phyloP scores from a whole-genome alignment of 2,888 invertebrate species.

The Anoplius nigerrimus region DNA sequence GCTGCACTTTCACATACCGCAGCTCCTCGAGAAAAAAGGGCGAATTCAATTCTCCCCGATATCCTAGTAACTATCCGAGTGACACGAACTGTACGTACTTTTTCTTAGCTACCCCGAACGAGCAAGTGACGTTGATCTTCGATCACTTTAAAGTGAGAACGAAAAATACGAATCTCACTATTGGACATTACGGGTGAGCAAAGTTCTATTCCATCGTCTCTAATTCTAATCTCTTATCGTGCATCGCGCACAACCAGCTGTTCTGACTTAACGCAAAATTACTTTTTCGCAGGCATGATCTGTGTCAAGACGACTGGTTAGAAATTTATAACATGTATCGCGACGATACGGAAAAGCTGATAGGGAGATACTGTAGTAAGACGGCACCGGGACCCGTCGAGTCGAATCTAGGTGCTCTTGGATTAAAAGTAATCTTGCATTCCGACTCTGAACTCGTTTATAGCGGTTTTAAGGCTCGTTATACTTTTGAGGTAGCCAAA shows the following conservation, averaged over 20 bases:
- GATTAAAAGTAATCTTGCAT: constrained; percentile 91
- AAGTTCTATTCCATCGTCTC: neutral
- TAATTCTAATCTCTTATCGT: neutral
- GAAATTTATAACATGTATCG: constrained; percentile 94
- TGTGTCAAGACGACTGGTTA: constrained; percentile 95
- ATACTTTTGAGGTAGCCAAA: constrained; percentile 93
- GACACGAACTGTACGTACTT: constrained; percentile 95
- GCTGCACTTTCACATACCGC: constrained; percentile 93
- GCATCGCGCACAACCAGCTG: too few species aligned
- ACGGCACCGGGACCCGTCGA: constrained; percentile 97
- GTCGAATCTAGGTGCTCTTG: constrained; percentile 91
- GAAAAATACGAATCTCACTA: constrained; percentile 86
- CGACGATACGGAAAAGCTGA: constrained; percentile 87
- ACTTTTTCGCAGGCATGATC: constrained; percentile 78
- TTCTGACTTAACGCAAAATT: too few species aligned
- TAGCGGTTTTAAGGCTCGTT: constrained; percentile 97
- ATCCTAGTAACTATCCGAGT: constrained; percentile 97
- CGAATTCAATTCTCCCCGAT: constrained; percentile 96
- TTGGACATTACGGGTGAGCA: constrained; percentile 84
- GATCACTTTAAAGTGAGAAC: constrained; percentile 94
- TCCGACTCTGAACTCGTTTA: constrained; percentile 91
- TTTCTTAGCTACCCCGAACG: constrained; percentile 90
- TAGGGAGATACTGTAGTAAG: constrained; percentile 93
- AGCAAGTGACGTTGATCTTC: constrained; percentile 93
- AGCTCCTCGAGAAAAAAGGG: constrained; percentile 91